These are phyloP conservation scores for Gymnosoma rotundatum DNA, from an alignment of 2,888 invertebrate species.

Conservation along the genomic window DNA sequence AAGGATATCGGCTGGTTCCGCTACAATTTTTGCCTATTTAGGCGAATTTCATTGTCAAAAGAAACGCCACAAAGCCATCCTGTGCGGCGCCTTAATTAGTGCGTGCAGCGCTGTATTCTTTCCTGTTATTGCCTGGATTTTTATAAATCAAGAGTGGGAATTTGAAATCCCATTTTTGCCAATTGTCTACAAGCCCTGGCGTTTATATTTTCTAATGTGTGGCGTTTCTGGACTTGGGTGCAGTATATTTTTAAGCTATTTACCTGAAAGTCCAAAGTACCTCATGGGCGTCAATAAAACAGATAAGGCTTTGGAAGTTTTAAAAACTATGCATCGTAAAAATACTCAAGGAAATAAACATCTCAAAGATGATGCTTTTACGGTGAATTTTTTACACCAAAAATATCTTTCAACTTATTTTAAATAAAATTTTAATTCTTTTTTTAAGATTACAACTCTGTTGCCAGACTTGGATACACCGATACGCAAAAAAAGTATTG, in stretches of 20 bases:
- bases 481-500: constrained; percentile 1
- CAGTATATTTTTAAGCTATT: constrained; percentile 72
- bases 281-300: constrained; percentile 74
- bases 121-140: constrained; percentile 77
- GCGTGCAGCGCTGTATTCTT: constrained; percentile 76
- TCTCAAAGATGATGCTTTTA: constrained; percentile 38
- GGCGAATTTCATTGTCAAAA: constrained; percentile 83
- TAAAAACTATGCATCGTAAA: constrained; percentile 73
- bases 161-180: constrained; percentile 74
- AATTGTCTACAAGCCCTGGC: constrained; percentile 78
- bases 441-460: constrained; percentile 57
- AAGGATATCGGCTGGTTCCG: constrained; percentile 82
- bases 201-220: constrained; percentile 77
- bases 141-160: constrained; percentile 77
- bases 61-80: constrained; percentile 81
- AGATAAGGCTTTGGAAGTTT: constrained; percentile 74
- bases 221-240: constrained; percentile 77
- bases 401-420: background rate
- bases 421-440: background rate
- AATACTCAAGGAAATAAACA: constrained; percentile 73
- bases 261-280: constrained; percentile 81
- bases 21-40: constrained; percentile 83
- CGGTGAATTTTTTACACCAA: constrained; percentile 12
- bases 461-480: constrained; percentile 68
- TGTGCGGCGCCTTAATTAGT: constrained; percentile 77